A percentile compares a stretch with the other conserved stretches of the same genome.
Evolutionary conservation across 2,113 vertebrate species (phyloP).

Genomic region (Myotis yumanensis): DNA sequence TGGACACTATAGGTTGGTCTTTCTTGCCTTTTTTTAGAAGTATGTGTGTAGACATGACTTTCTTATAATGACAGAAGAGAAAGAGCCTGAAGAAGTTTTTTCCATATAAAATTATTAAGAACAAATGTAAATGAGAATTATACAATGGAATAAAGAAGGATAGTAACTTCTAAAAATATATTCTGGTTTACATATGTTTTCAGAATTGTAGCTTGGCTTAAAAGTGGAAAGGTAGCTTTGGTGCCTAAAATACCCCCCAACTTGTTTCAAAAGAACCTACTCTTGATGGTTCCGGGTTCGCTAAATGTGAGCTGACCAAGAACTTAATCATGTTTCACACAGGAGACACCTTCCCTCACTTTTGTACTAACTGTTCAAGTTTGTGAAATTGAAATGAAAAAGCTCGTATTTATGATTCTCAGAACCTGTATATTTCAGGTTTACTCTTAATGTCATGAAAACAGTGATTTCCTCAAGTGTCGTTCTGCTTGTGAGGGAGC

Average conservation of each 20-base stretch:
- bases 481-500: not conserved
- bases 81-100: slow-evolving; percentile 13
- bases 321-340: not conserved
- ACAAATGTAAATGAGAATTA: not conserved
- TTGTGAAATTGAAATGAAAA: not conserved
- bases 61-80: not conserved
- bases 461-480: not conserved
- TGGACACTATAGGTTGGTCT: not conserved
- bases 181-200: not conserved
- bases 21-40: not conserved
- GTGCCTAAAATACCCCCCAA: not conserved
- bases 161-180: not conserved
- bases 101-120: not conserved
- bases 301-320: not conserved
- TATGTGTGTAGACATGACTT: not conserved
- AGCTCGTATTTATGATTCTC: not conserved
- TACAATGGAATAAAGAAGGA: not conserved
- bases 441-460: not conserved
- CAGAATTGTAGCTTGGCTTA: not conserved
- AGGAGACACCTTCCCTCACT: not conserved
- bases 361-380: not conserved
- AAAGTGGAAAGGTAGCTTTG: not conserved
- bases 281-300: not conserved
- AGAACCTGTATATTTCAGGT: not conserved
- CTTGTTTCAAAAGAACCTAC: not conserved